These are phyloP conservation scores for Danaus melanippus DNA, from an alignment of 1,140 invertebrate genomes.

Conservation along the genomic window DNA sequence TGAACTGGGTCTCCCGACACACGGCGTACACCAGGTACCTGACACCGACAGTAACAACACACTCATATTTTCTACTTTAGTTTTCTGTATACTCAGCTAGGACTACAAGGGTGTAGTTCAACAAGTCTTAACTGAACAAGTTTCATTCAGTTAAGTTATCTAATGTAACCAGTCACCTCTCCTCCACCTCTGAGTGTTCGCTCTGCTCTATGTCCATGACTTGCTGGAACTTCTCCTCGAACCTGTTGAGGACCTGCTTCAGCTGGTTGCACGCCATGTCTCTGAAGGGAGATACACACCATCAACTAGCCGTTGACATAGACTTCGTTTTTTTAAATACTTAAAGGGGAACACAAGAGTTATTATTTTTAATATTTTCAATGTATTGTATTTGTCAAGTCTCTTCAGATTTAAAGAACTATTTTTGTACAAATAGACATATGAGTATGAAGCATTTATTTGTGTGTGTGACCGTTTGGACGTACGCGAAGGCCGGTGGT, in stretches of 20 bases:
- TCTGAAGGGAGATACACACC: conserved; percentile 21
- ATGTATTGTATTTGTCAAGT: background rate
- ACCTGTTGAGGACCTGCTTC: conserved; percentile 32
- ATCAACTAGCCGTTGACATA: no score
- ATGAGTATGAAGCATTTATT: no score
- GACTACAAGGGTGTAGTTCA: background rate
- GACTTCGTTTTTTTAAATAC: no score
- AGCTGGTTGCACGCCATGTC: conserved; percentile 56
- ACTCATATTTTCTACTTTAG: no score
- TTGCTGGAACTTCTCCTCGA: conserved; percentile 33
- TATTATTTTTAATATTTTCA: no score
- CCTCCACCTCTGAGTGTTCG: conserved; percentile 14
- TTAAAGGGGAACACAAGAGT: no score
- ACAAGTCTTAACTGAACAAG: background rate
- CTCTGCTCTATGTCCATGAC: conserved; percentile 22
- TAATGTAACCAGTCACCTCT: background rate
- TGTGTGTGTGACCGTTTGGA: background rate
- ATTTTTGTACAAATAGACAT: no score
- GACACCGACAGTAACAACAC: background rate
- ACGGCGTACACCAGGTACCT: conserved; percentile 77
- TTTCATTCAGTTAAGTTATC: background rate
- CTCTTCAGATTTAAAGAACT: background rate
- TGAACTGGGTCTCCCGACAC: conserved; percentile 83
- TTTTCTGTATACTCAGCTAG: no score
- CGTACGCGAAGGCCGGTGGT: conserved; percentile 54